A percentile compares a stretch with the other conserved stretches of the same genome.
These are phyloP conservation scores for Delphinapterus leucas DNA, from an alignment of 2,113 vertebrate genomes.

Conservation along the genomic window DNA sequence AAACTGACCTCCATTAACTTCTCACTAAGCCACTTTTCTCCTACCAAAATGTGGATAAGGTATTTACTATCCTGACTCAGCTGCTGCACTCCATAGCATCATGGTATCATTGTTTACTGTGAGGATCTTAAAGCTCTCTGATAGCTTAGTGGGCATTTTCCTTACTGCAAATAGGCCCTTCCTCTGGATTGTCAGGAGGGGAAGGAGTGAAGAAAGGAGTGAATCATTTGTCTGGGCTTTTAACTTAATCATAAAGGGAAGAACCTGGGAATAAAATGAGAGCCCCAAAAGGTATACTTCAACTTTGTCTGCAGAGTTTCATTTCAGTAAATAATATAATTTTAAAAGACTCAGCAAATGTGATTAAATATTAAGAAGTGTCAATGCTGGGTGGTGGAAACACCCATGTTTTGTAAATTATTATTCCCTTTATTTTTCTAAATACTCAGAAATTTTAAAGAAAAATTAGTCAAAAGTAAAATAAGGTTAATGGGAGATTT, in stretches of 20 bases:
- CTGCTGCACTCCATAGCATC: not conserved
- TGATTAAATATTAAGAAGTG: not conserved
- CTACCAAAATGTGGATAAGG: not conserved
- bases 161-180: not conserved
- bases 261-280: constrained; percentile 25
- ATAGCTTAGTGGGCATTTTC: not conserved
- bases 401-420: not conserved
- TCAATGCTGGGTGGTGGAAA: not conserved
- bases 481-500: not conserved
- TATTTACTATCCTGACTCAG: not conserved
- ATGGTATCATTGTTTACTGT: not conserved
- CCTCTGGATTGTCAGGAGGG: not conserved
- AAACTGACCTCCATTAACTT: constrained; percentile 57
- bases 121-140: not conserved
- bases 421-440: not conserved
- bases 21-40: constrained; percentile 45
- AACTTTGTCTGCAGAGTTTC: not conserved
- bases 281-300: not conserved
- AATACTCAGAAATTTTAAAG: not conserved
- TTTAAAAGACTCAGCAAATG: not conserved
- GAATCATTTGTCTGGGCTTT: not conserved
- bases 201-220: not conserved
- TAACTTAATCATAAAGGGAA: not conserved
- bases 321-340: not conserved
- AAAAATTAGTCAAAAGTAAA: not conserved